Evolutionary conservation across 2,888 invertebrate genomes (phyloP).

Genomic region (Hyppa rectilinea): DNA sequence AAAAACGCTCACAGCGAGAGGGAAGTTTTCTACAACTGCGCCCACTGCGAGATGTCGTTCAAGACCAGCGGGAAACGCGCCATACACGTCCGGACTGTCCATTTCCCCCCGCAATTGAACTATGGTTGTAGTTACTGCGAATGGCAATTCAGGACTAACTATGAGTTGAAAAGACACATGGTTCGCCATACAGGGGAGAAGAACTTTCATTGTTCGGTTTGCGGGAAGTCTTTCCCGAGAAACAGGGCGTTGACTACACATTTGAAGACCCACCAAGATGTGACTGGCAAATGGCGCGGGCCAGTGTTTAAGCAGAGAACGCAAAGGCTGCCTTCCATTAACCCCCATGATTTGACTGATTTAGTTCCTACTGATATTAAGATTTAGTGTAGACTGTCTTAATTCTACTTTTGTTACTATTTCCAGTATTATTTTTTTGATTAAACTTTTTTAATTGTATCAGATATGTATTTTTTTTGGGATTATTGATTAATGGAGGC

Average conservation of each 20-base stretch:
- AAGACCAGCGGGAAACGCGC: slow-evolving; percentile 85
- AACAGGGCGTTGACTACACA: slow-evolving; percentile 79
- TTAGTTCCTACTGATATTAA: slow-evolving; percentile 63
- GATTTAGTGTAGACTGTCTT: slow-evolving; percentile 38
- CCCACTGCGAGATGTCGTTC: slow-evolving; percentile 81
- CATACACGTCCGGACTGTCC: slow-evolving; percentile 79
- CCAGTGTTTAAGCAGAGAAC: slow-evolving; percentile 74
- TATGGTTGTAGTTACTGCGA: slow-evolving; percentile 81
- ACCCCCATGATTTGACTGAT: slow-evolving; percentile 74
- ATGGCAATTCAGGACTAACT: slow-evolving; percentile 83
- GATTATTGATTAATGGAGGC: neutral
- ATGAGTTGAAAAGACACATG: slow-evolving; percentile 84
- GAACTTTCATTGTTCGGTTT: slow-evolving; percentile 80
- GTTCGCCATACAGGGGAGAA: slow-evolving; percentile 82
- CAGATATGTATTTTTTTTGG: neutral
- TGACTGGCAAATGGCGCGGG: slow-evolving; percentile 79
- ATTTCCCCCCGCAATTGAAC: slow-evolving; percentile 80
- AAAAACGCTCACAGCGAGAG: slow-evolving; percentile 83
- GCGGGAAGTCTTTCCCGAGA: slow-evolving; percentile 81
- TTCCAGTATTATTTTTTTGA: slow-evolving; percentile 60
- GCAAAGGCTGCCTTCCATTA: slow-evolving; percentile 74
- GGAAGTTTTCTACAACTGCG: slow-evolving; percentile 80
- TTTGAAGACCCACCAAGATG: slow-evolving; percentile 81
- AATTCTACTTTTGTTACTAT: slow-evolving; percentile 25
- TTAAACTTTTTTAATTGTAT: slow-evolving; percentile 49